Evolutionary conservation across 2,797 vertebrate genomes (phyloP).

Genomic region (Hoplostethus atlanticus): DNA sequence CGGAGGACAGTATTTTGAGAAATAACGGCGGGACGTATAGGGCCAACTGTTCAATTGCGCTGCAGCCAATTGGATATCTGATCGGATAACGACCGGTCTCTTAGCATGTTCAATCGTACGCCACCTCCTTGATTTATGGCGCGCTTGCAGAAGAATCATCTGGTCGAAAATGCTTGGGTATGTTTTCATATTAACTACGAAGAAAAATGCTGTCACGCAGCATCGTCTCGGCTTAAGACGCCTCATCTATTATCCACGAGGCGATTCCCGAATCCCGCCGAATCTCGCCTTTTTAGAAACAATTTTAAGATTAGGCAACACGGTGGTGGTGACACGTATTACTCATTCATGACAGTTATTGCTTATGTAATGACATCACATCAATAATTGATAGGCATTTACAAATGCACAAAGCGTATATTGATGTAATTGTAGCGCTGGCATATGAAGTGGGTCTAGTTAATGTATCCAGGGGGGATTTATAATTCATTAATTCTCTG

Average conservation of each 20-base stretch:
- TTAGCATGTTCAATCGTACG: no score
- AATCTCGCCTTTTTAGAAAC: conserved; percentile 20
- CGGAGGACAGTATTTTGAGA: neutral
- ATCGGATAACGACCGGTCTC: no score
- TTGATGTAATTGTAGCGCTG: conserved; percentile 79
- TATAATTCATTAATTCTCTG: conserved; percentile 80
- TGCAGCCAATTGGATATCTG: neutral
- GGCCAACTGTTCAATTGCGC: neutral
- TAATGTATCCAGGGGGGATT: conserved; percentile 75
- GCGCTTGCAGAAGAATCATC: neutral
- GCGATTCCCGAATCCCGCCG: neutral
- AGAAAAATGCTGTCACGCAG: neutral
- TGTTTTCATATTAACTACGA: neutral
- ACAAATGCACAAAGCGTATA: conserved; percentile 77
- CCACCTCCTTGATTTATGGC: neutral
- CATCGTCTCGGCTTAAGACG: neutral
- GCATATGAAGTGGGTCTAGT: conserved; percentile 75
- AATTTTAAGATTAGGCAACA: conserved; percentile 40
- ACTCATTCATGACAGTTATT: conserved; percentile 65
- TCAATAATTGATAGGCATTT: conserved; percentile 79
- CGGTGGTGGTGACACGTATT: conserved; percentile 48
- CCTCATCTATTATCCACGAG: conserved; percentile 6
- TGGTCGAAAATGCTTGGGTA: neutral
- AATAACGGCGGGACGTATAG: neutral
- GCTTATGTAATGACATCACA: conserved; percentile 73